A percentile compares a stretch with the other conserved stretches of the same genome.
Conservation (phyloP, 2,888 invertebrate species). For the Lycaena phlaeas region DNA sequence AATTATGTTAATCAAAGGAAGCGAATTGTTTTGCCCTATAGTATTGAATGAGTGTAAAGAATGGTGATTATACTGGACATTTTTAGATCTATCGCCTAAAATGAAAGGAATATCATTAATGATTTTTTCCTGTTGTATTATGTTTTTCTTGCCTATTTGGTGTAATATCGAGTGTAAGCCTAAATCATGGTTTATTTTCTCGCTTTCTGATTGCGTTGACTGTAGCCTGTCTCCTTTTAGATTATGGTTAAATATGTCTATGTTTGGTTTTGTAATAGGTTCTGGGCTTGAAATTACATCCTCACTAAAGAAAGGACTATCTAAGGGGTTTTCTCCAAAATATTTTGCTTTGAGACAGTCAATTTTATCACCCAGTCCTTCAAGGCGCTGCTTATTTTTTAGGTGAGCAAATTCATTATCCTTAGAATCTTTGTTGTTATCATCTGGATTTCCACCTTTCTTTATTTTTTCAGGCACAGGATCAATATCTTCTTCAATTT, state of each 20-base stretch:
- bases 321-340: constrained; percentile 82
- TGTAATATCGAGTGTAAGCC: constrained; percentile 13
- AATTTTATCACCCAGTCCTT: constrained; percentile 80
- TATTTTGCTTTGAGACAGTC: constrained; percentile 82
- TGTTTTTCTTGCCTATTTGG: too few relatives aligned
- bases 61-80: too few relatives aligned
- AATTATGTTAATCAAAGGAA: too few relatives aligned
- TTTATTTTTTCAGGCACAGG: constrained; percentile 68
- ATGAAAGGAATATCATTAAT: neutral
- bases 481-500: constrained; percentile 67
- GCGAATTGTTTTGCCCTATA: too few relatives aligned
- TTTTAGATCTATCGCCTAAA: too few relatives aligned
- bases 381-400: constrained; percentile 64
- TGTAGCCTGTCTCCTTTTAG: neutral
- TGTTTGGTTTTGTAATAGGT: constrained; percentile 38
- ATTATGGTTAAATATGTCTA: constrained; percentile 23
- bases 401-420: constrained; percentile 32
- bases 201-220: constrained; percentile 7
- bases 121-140: too few relatives aligned
- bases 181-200: neutral
- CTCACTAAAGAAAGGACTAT: constrained; percentile 81
- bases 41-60: too few relatives aligned
- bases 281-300: constrained; percentile 62
- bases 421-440: constrained; percentile 23
- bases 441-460: constrained; percentile 36